Percentiles rank a stretch among this genome's conserved stretches.
These are phyloP conservation scores for Hyalella azteca DNA, from an alignment of 2,888 invertebrate genomes.

Conservation along the genomic window DNA sequence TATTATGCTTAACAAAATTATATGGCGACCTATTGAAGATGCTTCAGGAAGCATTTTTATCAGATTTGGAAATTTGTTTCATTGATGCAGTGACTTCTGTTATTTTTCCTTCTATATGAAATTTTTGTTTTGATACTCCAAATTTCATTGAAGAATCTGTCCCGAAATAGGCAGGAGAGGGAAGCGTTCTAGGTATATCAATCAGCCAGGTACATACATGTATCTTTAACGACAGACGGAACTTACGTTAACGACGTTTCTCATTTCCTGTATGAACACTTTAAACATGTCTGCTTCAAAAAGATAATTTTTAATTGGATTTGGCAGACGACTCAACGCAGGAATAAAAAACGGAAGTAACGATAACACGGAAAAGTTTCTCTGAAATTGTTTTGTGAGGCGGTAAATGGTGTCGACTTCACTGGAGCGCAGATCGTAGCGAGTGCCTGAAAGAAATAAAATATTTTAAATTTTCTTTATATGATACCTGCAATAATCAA, in stretches of 20 bases:
- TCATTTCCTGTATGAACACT: neutral
- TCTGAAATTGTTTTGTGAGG: neutral
- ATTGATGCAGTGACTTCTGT: neutral
- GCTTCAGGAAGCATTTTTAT: neutral
- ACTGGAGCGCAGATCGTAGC: neutral
- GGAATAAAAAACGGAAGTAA: neutral
- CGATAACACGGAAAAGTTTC: neutral
- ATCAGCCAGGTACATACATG: too few relatives aligned
- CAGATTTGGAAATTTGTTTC: neutral
- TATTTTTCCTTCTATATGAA: neutral
- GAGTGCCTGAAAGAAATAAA: neutral
- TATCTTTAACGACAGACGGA: neutral
- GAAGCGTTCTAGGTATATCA: too few relatives aligned
- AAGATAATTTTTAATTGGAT: neutral
- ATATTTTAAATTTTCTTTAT: too few relatives aligned
- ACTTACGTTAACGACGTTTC: neutral
- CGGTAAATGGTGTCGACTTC: slow-evolving; percentile 6
- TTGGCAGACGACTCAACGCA: neutral
- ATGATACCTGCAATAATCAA: too few relatives aligned
- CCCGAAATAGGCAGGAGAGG: too few relatives aligned
- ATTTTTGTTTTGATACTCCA: neutral
- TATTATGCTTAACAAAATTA: too few relatives aligned
- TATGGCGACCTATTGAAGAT: too few relatives aligned
- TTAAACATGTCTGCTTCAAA: neutral
- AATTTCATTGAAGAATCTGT: neutral